These are phyloP conservation scores for Prunella strophiata DNA, from an alignment of 2,797 vertebrate genomes.

Conservation along the genomic window DNA sequence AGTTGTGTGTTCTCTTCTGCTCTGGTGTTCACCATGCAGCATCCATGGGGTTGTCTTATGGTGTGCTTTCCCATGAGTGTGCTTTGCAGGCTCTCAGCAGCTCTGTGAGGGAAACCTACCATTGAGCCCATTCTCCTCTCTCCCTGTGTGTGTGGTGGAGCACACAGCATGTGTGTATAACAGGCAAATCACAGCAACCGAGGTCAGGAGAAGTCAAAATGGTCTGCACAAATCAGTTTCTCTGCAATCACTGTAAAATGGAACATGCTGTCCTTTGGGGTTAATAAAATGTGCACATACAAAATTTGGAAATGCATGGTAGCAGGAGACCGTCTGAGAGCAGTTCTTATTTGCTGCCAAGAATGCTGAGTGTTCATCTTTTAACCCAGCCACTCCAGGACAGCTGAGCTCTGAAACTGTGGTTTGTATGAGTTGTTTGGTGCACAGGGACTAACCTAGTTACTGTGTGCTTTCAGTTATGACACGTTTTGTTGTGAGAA, in stretches of 20 bases:
- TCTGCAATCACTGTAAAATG: neutral
- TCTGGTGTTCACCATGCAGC: accelerated
- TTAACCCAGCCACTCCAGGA: neutral
- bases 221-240: neutral
- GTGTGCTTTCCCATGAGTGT: neutral
- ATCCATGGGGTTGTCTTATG: accelerated
- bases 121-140: neutral
- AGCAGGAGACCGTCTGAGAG: neutral
- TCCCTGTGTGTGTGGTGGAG: neutral
- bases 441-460: neutral
- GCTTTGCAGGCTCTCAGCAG: neutral
- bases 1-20: neutral
- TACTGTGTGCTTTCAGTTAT: neutral
- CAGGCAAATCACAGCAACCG: neutral
- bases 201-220: neutral
- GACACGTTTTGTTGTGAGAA: neutral
- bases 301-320: neutral
- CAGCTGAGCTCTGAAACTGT: neutral
- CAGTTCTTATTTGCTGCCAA: neutral
- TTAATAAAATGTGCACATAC: neutral
- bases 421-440: neutral
- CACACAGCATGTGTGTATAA: accelerated
- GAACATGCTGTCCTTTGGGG: neutral
- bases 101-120: neutral
- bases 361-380: neutral